Base-by-base conservation (phyloP, 2,797 vertebrate genomes). In the Sciaenops ocellatus region DNA sequence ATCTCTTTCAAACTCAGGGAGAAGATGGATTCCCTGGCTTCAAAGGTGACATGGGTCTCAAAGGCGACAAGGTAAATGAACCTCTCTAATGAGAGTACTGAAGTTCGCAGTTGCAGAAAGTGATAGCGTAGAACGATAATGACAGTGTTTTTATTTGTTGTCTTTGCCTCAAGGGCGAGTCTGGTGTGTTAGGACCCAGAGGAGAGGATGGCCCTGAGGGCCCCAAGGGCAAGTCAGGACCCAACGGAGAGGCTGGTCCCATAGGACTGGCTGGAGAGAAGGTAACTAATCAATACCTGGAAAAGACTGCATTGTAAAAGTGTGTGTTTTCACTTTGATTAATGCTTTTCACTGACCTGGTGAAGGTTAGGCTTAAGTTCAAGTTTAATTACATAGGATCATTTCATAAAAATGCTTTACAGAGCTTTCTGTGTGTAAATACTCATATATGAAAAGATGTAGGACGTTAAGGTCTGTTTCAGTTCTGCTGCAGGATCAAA, bases 21-120 rank as follows among this genome's bases (percentile, higher is more conserved):
- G 98, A 99, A 94, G 98, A 99, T 70, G 98, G 98, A 64, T 99
- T 99, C 89, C 98, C 98, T 76, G 98, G 98, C 48, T 99, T 99
- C 91, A 99, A 99, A 93, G 98, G 98, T 57, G 98, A 99, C 88
- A 99, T 99, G 98, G 98, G 98, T 38, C 95, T 98, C 69, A 98
- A 98, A 90, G 98, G 98, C 50, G 98, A 99, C 81, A 96, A 98
- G 95, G 98, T 99, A 86, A 96, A 92, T 87, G 34, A 46, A 52
- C 75, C 41, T 52, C 57, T 73, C 46, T 18, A 30, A 24, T 48
- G 6, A 48, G 3, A 75, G 66, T 59, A 15, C 13, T 48, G 24
- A 70, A 51, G 42, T 76, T 48, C 38, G 22, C 20, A 15, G 24
- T 18, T 42, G n/a, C 46, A 65, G 8, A 69, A 10, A 57, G 18